phyloP scores from a whole-genome alignment of 1,140 invertebrate species.

The Sesamia nonagrioides region DNA sequence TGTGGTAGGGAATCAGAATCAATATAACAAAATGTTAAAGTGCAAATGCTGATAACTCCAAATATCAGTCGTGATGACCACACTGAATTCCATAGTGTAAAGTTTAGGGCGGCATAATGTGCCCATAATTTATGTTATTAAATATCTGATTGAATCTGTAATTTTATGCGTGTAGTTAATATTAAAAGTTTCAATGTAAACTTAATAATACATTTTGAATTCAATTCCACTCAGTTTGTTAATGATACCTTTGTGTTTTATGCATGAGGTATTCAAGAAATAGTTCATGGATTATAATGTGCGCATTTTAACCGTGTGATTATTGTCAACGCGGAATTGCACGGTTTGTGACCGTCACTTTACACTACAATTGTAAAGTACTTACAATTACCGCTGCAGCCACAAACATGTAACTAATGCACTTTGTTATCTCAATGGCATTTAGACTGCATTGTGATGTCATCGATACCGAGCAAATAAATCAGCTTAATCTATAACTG shows the following conservation, averaged over 20 bases:
- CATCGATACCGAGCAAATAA: not conserved
- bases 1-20: too few relatives aligned
- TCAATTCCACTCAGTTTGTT: slow-evolving; percentile 22
- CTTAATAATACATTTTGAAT: slow-evolving; percentile 17
- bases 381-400: slow-evolving; percentile 13
- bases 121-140: not conserved
- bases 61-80: not conserved
- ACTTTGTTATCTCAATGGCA: slow-evolving; percentile 31
- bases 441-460: slow-evolving; percentile 9
- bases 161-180: not conserved
- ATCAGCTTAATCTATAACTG: slow-evolving; percentile 22
- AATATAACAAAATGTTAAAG: too few relatives aligned
- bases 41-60: not conserved
- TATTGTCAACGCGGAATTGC: slow-evolving; percentile 38
- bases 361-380: too few relatives aligned
- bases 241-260: slow-evolving; percentile 32
- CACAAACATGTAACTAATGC: slow-evolving; percentile 29
- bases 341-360: slow-evolving; percentile 30
- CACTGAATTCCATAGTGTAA: not conserved
- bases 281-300: slow-evolving; percentile 27
- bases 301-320: slow-evolving; percentile 30
- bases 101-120: not conserved
- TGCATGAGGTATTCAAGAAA: slow-evolving; percentile 42
- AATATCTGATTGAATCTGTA: slow-evolving; percentile 8
- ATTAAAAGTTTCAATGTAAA: slow-evolving; percentile 11